These are phyloP conservation scores for Eretmochelys imbricata DNA, from an alignment of 2,113 vertebrate genomes.

Conservation along the genomic window DNA sequence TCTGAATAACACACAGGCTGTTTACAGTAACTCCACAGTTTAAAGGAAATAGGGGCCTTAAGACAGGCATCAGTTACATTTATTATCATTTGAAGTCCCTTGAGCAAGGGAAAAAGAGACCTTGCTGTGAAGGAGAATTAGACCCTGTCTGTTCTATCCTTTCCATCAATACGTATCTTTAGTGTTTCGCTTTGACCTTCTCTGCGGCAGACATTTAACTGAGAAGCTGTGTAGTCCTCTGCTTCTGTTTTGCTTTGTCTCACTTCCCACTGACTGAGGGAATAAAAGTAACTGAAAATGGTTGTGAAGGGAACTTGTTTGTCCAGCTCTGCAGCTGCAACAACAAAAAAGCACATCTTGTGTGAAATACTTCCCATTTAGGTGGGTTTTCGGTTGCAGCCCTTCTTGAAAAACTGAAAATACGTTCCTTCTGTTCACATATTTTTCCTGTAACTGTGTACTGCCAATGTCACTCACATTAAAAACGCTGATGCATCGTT, in stretches of 20 bases:
- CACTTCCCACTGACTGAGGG: no score
- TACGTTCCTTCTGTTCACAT: neutral
- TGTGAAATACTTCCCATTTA: neutral
- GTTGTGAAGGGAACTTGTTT: neutral
- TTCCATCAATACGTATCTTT: no score
- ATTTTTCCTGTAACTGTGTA: neutral
- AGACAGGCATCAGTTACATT: no score
- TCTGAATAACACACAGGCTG: neutral
- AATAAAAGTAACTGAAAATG: neutral
- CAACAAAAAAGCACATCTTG: neutral
- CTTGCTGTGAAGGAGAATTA: neutral
- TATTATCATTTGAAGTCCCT: no score
- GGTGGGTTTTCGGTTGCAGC: neutral
- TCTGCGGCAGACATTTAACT: fast-evolving
- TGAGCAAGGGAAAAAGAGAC: neutral
- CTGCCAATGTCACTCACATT: neutral
- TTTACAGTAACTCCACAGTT: no score
- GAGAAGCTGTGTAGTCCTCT: no score
- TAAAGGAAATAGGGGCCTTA: no score
- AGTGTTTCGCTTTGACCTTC: no score
- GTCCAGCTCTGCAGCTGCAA: neutral
- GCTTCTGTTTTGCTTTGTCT: no score
- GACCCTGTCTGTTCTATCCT: neutral
- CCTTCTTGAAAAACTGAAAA: neutral
- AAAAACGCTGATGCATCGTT: neutral